Evolutionary conservation across 1,140 invertebrate genomes (phyloP).

Genomic region (Aphidius gifuensis): DNA sequence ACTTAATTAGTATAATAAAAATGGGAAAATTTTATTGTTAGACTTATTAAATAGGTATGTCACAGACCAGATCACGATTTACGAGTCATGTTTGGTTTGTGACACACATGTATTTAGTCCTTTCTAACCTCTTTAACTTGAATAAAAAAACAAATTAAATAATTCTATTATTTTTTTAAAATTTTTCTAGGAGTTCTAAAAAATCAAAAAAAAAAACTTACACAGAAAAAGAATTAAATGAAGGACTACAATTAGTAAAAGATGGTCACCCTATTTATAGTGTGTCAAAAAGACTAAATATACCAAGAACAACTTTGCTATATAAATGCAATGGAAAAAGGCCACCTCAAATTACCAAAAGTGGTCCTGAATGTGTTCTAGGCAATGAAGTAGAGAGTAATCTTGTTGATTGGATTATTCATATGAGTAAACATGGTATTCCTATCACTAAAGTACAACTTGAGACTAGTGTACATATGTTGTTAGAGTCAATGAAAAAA

Average conservation of each 20-base stretch:
- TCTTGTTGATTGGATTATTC: constrained; percentile 39
- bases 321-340: background rate
- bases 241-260: background rate
- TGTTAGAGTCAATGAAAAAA: constrained; percentile 33
- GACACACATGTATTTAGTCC: no score
- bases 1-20: no score
- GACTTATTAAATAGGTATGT: no score
- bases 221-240: background rate
- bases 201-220: no score
- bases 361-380: constrained; percentile 29
- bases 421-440: constrained; percentile 37
- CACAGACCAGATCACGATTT: no score
- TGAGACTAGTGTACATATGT: constrained; percentile 36
- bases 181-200: no score
- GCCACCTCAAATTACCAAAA: background rate
- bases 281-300: background rate
- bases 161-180: no score
- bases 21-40: no score
- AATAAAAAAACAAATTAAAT: no score
- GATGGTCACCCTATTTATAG: background rate
- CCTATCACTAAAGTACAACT: constrained; percentile 41
- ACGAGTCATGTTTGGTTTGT: no score
- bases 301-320: background rate
- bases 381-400: constrained; percentile 33
- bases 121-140: no score